These are phyloP conservation scores for Rhipidura dahli DNA, from an alignment of 2,113 vertebrate genomes.

Conservation along the genomic window DNA sequence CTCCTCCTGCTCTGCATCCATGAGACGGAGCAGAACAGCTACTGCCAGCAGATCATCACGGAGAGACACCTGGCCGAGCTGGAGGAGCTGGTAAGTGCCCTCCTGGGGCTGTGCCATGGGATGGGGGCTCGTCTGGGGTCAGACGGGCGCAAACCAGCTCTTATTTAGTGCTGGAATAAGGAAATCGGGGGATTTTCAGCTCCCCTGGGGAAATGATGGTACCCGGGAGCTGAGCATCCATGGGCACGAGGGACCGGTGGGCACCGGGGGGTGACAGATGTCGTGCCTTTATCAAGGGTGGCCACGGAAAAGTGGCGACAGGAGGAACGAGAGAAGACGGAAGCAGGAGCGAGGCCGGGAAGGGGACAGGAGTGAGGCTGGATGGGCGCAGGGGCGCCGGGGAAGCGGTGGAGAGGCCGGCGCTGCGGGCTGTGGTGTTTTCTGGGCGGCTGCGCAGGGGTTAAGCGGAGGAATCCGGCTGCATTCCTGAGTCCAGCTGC, in stretches of 20 bases:
- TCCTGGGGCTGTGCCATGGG: accelerated
- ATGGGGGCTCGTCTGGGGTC: accelerated
- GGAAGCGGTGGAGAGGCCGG: neutral
- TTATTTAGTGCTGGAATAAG: neutral
- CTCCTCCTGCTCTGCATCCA: constrained; percentile 53
- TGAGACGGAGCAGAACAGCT: constrained; percentile 49
- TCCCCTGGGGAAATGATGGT: neutral
- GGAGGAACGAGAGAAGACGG: neutral
- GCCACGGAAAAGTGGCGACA: accelerated
- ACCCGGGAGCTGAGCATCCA: neutral
- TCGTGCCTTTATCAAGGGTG: neutral
- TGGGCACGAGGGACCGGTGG: neutral
- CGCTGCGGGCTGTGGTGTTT: neutral
- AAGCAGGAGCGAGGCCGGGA: neutral
- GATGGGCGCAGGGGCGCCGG: neutral
- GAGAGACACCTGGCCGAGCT: constrained; percentile 59
- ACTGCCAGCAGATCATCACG: constrained; percentile 64
- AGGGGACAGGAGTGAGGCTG: neutral
- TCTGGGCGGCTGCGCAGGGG: neutral
- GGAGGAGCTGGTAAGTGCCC: constrained; percentile 70
- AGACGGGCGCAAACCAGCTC: neutral
- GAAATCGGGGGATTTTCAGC: neutral
- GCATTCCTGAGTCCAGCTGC: constrained; percentile 68
- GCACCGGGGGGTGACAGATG: neutral
- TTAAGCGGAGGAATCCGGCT: constrained; percentile 52